Evolutionary conservation across 2,888 invertebrate genomes (phyloP), one percentile per base, ranked within the genome.

Genomic region (Sesia apiformis): DNA sequence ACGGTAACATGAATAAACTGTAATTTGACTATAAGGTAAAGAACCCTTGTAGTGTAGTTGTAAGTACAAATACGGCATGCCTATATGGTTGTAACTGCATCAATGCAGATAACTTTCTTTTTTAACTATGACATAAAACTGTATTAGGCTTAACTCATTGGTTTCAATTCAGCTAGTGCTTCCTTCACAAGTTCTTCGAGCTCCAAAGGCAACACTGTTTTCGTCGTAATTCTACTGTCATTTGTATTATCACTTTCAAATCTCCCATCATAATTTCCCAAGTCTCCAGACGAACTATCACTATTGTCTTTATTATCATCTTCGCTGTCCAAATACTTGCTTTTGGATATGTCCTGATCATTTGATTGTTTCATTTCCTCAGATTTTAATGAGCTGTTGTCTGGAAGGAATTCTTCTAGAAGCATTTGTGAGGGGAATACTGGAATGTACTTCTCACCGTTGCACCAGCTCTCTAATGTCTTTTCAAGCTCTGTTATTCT

Each of bases 401-500:
- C 90, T 39, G 77, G 79, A 41, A 93, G 90, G 61, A 79, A 74
- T 59, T 88, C 89, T 40, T 93, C 92, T 5, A 94, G 79, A n/a
- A 94, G 80, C 70, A 93, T 91, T 75, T 92, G 91, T 0, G 94
- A 93, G 40, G 93, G 92, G 54, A 92, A 92, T 67, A 89, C 83
- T 52, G 90, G 87, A 49, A 88, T 81, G 63, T 78, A 86, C 58
- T 82, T 89, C 59, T 89, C 82, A 1, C 86, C 87, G 56, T 91
- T 92, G 55, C 91, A 89, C 69, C 92, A 84, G 59, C 87, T 87
- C 71, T 95, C 94, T 62, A 95, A 84, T 52, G 94, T 92, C 71
- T 93, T 93, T 68, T 96, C 96, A 52, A 97, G 81, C 78, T 96
- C 96, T n/a, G 93, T 91, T 64, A 97, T 94, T 78, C 96, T 91